These are phyloP conservation scores for Pecten maximus DNA, from an alignment of 2,888 invertebrate genomes.

Conservation along the genomic window DNA sequence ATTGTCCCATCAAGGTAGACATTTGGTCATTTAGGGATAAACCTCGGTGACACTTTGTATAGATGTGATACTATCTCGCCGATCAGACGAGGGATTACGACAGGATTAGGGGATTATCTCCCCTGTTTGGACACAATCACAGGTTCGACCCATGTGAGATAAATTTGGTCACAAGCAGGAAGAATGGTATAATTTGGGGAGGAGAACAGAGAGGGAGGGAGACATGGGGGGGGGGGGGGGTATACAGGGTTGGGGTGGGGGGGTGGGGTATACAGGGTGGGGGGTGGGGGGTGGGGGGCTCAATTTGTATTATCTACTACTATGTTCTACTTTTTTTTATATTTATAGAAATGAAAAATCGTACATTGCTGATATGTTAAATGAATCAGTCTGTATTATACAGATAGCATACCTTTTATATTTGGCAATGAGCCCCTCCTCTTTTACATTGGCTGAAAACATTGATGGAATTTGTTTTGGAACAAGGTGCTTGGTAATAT, in stretches of 20 bases:
- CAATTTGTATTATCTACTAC: too few relatives aligned
- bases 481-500: too few relatives aligned
- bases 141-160: not conserved
- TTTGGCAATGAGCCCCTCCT: too few relatives aligned
- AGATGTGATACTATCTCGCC: not conserved
- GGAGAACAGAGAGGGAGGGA: not conserved
- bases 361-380: too few relatives aligned
- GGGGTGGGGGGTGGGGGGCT: not conserved
- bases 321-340: too few relatives aligned
- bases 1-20: not conserved
- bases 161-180: not conserved
- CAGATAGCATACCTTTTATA: too few relatives aligned
- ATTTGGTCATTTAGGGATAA: constrained; percentile 6
- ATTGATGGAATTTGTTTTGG: too few relatives aligned
- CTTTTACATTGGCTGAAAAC: too few relatives aligned
- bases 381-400: too few relatives aligned
- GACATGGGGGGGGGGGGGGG: not conserved
- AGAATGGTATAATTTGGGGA: not conserved
- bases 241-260: not conserved
- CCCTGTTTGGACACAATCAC: not conserved
- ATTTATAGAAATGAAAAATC: too few relatives aligned
- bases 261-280: not conserved
- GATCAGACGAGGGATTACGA: not conserved
- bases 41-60: not conserved
- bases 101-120: constrained; percentile 8